Evolutionary conservation across 2,797 vertebrate species (phyloP), one percentile per base, ranked within the genome.

Genomic region (Caiman crocodilus): DNA sequence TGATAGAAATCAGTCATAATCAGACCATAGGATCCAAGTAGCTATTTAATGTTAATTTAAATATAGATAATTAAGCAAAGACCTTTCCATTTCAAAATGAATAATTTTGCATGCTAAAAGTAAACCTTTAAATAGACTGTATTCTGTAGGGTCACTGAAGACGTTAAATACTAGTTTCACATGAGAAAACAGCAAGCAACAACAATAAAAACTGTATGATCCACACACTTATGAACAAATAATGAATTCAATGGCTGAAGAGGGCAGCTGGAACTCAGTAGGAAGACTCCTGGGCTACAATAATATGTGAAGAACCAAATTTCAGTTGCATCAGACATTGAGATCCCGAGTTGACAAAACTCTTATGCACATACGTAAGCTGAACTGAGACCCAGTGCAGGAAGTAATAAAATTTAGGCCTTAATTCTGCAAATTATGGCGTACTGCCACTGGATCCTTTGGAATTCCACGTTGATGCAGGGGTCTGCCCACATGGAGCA

Each of bases 11-110:
- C 96, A 94, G 94, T 95, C 93, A 94, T 95, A 96, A 91, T 90
- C 91, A 87, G 86, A 96, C 90, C 90, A 92, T 90, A 95, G 90
- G 88, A 95, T 84, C 86, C 84, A 92, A 96, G 94, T 59, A 50
- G 90, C 64, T 92, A 91, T 95, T 97, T 97, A 95, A 84, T 90
- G 94, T 84, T 75, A 85, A 92, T 94, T 95, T 94, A 97, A 95
- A 95, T 93, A 96, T 92, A 96, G 96, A 93, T 94, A 96, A 96
- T 95, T 96, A 96, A 96, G 93, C 88, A 96, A 97, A 97, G 96
- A 95, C 94, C 93, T 94, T 95, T 93, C 94, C 93, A 96, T 96
- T 96, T 95, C 75, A 90, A 94, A 93, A 90, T 17, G 79, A 96
- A 96, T 81, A 88, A 79, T 58, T 90, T 76, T 76, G 91, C 69